Evolutionary conservation across 2,797 vertebrate species (phyloP).

Genomic region (Orientallactaga sibirica): DNA sequence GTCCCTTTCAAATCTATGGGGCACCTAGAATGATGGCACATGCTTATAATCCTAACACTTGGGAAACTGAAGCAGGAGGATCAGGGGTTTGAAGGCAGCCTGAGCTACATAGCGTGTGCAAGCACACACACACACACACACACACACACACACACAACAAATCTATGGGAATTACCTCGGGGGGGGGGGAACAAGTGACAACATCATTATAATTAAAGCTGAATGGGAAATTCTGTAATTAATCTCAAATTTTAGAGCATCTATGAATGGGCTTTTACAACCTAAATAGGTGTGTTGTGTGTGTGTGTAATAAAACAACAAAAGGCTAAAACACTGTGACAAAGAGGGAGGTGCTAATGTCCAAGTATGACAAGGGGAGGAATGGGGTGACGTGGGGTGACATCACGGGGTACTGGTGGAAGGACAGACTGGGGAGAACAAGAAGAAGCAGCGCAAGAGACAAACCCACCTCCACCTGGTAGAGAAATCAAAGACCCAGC

Average conservation of each 20-base stretch:
- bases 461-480: neutral
- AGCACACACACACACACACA: neutral
- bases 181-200: neutral
- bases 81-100: no score
- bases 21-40: neutral
- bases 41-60: neutral
- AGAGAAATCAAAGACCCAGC: conserved; percentile 41
- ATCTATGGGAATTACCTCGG: neutral
- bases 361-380: no score
- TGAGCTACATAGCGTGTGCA: no score
- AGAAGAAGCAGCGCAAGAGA: no score
- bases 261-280: conserved; percentile 50
- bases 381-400: neutral
- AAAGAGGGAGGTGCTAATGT: neutral
- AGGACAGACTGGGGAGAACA: neutral
- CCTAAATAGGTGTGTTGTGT: neutral
- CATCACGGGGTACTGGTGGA: no score
- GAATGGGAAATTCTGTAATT: conserved; percentile 69
- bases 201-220: conserved; percentile 40
- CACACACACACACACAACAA: neutral
- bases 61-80: neutral
- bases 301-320: neutral
- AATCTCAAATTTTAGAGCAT: conserved; percentile 57
- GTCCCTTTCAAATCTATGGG: neutral
- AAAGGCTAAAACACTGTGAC: neutral